Conservation (phyloP, 2,888 invertebrate genomes). For the Hesperia comma region DNA sequence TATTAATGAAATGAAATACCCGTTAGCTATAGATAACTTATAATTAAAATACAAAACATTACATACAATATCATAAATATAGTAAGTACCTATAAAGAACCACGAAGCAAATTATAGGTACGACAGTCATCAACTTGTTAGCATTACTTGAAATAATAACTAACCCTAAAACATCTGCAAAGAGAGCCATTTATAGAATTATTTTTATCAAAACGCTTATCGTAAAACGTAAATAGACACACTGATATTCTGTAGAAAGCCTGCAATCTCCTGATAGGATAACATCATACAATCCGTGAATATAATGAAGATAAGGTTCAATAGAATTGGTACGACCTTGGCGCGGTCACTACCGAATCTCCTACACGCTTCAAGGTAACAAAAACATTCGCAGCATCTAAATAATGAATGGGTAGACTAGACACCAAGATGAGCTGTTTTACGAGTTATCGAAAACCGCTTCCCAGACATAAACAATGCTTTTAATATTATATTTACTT, state of each 20-base stretch:
- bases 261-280: constrained; percentile 7
- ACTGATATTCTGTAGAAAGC: constrained; percentile 10
- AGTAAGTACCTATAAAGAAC: too few relatives aligned
- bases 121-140: too few relatives aligned
- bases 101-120: too few relatives aligned
- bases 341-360: constrained; percentile 15
- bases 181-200: constrained; percentile 1
- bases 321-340: constrained; percentile 24
- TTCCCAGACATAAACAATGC: not conserved
- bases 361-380: constrained; percentile 22
- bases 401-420: constrained; percentile 8
- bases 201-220: constrained; percentile 21
- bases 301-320: constrained; percentile 15
- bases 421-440: not conserved
- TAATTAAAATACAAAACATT: too few relatives aligned
- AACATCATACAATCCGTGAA: not conserved
- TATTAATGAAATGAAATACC: too few relatives aligned
- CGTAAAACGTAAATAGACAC: constrained; percentile 16
- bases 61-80: too few relatives aligned
- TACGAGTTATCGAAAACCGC: constrained; percentile 17
- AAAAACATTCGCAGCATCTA: constrained; percentile 22
- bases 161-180: too few relatives aligned
- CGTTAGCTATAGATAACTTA: too few relatives aligned
- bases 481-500: too few relatives aligned
- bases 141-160: too few relatives aligned